Conservation (phyloP, 2,888 invertebrate genomes). For the Drosophila borealis region DNA sequence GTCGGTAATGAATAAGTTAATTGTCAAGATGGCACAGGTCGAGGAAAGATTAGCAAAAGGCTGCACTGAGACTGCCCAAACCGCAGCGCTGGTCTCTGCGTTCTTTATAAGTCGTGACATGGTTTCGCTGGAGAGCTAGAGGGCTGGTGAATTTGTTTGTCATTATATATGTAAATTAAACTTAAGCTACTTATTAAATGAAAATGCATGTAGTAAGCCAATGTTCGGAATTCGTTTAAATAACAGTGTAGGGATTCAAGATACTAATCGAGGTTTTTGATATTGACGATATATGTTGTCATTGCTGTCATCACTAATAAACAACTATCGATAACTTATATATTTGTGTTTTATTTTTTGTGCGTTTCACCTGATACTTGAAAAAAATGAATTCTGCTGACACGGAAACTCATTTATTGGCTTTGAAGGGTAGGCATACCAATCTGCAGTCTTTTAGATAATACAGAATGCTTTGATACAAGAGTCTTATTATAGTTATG, state of each 20-base stretch:
- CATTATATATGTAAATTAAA: neutral
- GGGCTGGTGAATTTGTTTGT: neutral
- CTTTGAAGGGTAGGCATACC: constrained; percentile 81
- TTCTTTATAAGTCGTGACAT: constrained; percentile 91
- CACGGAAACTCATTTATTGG: constrained; percentile 82
- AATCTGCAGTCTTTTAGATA: neutral
- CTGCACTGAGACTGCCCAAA: constrained; percentile 95
- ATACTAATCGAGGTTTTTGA: neutral
- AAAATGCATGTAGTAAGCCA: neutral
- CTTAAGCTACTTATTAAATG: constrained; percentile 8
- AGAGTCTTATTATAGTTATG: constrained; percentile 89
- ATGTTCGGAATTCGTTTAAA: neutral
- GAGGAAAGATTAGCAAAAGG: constrained; percentile 95
- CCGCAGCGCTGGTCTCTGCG: constrained; percentile 94
- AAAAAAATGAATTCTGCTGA: constrained; percentile 79
- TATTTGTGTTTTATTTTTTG: constrained; percentile 18
- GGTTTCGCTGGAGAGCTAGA: constrained; percentile 81
- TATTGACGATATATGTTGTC: neutral
- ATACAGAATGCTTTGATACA: neutral
- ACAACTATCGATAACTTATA: constrained; percentile 4
- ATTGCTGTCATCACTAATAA: constrained; percentile 18
- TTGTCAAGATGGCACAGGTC: constrained; percentile 95
- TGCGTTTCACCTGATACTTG: constrained; percentile 10
- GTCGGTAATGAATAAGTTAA: constrained; percentile 90
- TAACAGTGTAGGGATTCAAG: no score